Conservation (phyloP, 1,140 invertebrate species). For the Capitella teleta region DNA sequence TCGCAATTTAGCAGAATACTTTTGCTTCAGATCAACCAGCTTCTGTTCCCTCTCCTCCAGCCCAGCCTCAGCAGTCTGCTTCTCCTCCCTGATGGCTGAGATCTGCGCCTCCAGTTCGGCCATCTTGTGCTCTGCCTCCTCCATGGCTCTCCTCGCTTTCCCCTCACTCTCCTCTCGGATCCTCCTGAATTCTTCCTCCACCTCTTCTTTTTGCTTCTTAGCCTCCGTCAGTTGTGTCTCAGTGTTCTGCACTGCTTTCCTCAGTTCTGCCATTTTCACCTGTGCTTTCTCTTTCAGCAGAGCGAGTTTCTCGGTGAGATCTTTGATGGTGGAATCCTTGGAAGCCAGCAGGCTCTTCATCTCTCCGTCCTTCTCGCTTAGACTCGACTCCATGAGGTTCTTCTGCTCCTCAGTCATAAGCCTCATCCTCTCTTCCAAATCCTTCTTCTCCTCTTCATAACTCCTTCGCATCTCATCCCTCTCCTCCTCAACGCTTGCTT, state of each 20-base stretch:
- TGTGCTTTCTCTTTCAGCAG: too few relatives aligned
- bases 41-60: constrained; percentile 26
- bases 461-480: neutral
- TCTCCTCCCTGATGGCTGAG: constrained; percentile 18
- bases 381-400: constrained; percentile 15
- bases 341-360: too few relatives aligned
- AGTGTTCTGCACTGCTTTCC: neutral
- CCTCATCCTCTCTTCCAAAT: neutral
- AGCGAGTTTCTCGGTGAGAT: too few relatives aligned
- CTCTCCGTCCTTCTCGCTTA: constrained; percentile 17
- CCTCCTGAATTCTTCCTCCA: neutral
- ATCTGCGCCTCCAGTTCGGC: constrained; percentile 20
- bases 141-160: neutral
- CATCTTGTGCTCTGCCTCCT: neutral
- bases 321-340: too few relatives aligned
- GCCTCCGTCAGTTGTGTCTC: neutral
- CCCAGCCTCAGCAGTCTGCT: constrained; percentile 23
- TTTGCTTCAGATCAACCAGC: constrained; percentile 29
- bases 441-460: neutral
- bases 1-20: constrained; percentile 24
- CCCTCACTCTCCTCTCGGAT: neutral
- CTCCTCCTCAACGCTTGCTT: too few relatives aligned
- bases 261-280: neutral
- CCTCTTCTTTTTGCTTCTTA: neutral
- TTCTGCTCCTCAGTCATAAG: constrained; percentile 18